Evolutionary conservation across 2,797 vertebrate genomes (phyloP), one percentile per base, ranked within the genome.

Genomic region (Mionectes olivaceus): DNA sequence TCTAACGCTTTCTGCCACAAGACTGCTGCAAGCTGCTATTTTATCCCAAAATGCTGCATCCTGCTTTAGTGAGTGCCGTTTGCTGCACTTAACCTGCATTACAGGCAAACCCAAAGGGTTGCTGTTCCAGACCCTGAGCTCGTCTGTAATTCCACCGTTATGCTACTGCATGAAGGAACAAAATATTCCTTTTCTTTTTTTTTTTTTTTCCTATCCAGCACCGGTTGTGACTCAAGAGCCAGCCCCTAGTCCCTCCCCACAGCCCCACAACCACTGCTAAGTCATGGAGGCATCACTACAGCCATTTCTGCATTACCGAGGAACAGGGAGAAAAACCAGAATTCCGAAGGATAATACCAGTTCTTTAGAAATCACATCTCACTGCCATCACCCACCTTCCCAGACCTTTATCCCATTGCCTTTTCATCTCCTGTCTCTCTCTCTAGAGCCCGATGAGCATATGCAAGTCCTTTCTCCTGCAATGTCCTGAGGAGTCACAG

Each of bases 401-500:
- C 12, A 47, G 49, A 53, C 64, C 30, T 61, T 78, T 13, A 81
- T 49, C 27, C 57, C 41, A 11, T 1, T 4, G 50, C 10, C 1
- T 75, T 89, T 90, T 74, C 46, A 59, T 18, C 35, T 68, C 55
- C 56, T 22, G 17, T 41, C 41, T 41, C 41, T 41, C 41, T 90
- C 83, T 13, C 89, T 92, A 65, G 89, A 79, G 75, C 67, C 39
- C 83, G 44, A 74, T 28, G 15, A 71, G 39, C 5, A 32, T 17
- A 83, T 7, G 14, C 46, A 70, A 76, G 91, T 44, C 60, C 84
- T 93, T 77, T 91, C 68, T 88, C 94, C 94, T 89, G 93, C 96
- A 97, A 73, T 57, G 95, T 94, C 87, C 94, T 33, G 89, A 81
- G 90, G 70, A 94, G 78, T 60, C 83, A 90, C 68, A 90, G 89